A percentile compares a stretch with the other conserved stretches of the same genome.
These are phyloP conservation scores for Drosophila simulans DNA, from an alignment of 1,140 invertebrate species.

Conservation along the genomic window DNA sequence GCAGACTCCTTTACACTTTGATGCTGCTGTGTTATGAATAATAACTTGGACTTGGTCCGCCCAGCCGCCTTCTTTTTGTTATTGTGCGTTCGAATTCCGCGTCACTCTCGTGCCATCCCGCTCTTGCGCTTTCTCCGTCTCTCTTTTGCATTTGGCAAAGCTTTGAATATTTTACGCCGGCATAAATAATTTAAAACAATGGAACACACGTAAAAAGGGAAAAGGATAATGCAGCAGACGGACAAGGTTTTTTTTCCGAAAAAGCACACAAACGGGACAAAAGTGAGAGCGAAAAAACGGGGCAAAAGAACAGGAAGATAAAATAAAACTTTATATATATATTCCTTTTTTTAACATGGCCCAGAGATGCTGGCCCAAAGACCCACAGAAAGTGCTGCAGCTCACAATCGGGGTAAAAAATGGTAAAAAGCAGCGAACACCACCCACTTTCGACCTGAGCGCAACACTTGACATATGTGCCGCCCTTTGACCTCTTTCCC, in stretches of 20 bases:
- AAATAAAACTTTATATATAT: constrained; percentile 74
- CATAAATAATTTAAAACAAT: constrained; percentile 83
- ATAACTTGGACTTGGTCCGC: constrained; percentile 65
- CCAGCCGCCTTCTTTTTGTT: constrained; percentile 20
- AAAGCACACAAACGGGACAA: constrained; percentile 51
- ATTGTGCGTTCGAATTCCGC: constrained; percentile 63
- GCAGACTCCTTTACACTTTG: constrained; percentile 81
- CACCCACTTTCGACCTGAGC: constrained; percentile 23
- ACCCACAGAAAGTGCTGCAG: constrained; percentile 29
- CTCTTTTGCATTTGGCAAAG: constrained; percentile 55
- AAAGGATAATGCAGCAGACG: constrained; percentile 73
- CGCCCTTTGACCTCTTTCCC: constrained; percentile 79
- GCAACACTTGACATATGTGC: constrained; percentile 78
- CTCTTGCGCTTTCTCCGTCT: not conserved
- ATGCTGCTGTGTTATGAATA: constrained; percentile 82
- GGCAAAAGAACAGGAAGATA: constrained; percentile 56
- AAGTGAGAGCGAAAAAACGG: constrained; percentile 65
- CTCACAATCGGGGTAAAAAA: not conserved
- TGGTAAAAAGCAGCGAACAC: not conserved
- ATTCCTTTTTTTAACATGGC: constrained; percentile 35
- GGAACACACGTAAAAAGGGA: constrained; percentile 74
- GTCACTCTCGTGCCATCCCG: constrained; percentile 40
- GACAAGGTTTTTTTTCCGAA: constrained; percentile 4
- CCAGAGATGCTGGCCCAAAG: constrained; percentile 44
- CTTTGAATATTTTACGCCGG: constrained; percentile 82